Evolutionary conservation across 2,113 vertebrate genomes (phyloP).

Genomic region (Drymodes brunneopygia): DNA sequence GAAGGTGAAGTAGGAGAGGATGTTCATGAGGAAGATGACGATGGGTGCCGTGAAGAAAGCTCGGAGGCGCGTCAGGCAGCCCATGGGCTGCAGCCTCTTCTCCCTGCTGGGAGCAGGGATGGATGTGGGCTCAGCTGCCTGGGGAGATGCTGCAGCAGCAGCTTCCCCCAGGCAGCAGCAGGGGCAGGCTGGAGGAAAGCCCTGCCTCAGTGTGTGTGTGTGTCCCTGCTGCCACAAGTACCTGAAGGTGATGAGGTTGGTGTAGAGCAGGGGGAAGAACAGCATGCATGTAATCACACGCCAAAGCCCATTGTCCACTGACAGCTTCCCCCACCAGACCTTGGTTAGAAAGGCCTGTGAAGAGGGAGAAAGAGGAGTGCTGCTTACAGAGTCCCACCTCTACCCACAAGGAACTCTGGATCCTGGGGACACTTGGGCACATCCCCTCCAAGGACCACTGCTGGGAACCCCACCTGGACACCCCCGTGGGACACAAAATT

Average conservation of each 20-base stretch:
- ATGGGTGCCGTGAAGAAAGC: conserved; percentile 82
- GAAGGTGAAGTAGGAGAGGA: conserved; percentile 89
- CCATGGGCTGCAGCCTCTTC: conserved; percentile 39
- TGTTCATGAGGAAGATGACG: conserved; percentile 91
- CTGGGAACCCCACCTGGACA: conserved; percentile 81
- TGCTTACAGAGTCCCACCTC: fast-evolving
- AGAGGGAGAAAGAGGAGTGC: not conserved
- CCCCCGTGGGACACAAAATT: conserved; percentile 90
- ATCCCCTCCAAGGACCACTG: not conserved
- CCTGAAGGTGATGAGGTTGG: conserved; percentile 87
- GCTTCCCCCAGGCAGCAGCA: not conserved
- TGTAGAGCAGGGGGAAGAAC: conserved; percentile 84
- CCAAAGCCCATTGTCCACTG: conserved; percentile 85
- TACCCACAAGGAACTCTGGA: not conserved
- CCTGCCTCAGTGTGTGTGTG: fast-evolving
- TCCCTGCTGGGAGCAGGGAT: not conserved
- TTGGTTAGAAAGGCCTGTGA: conserved; percentile 88
- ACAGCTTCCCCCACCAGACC: conserved; percentile 94
- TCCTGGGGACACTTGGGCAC: not conserved
- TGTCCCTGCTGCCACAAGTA: not conserved
- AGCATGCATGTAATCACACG: conserved; percentile 81
- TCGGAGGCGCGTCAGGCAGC: conserved; percentile 58
- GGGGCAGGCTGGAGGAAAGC: not conserved
- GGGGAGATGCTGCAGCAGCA: fast-evolving
- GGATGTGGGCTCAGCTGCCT: not conserved